Conservation (phyloP, 2,113 vertebrate genomes). For the Calyptomena viridis region DNA sequence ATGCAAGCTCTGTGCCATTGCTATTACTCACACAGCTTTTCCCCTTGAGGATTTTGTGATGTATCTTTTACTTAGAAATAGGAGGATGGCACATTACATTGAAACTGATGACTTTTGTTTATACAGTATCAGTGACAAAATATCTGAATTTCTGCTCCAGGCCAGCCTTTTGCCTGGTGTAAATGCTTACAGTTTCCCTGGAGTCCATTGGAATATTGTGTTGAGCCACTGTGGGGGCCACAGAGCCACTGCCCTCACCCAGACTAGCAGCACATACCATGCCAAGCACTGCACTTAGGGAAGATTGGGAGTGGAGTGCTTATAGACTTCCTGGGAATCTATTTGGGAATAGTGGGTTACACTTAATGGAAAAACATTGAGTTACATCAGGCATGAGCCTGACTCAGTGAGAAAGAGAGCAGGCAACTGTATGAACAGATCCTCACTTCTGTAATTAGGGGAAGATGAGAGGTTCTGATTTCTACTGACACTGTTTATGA, state of each 20-base stretch:
- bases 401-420: neutral
- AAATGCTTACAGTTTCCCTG: neutral
- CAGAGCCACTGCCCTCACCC: neutral
- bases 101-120: neutral
- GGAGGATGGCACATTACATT: neutral
- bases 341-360: neutral
- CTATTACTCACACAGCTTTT: constrained; percentile 2
- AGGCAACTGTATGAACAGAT: neutral
- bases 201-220: neutral
- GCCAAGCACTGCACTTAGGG: neutral
- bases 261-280: accelerated
- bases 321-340: neutral
- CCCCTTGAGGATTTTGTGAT: neutral
- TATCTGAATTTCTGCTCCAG: neutral
- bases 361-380: neutral
- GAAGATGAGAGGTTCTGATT: neutral
- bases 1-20: neutral
- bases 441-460: neutral
- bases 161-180: neutral
- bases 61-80: constrained; percentile 36
- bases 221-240: neutral
- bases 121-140: neutral
- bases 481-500: neutral
- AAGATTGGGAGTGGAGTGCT: neutral
- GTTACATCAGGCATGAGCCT: neutral